These are phyloP conservation scores for Clavelina lepadiformis DNA, from an alignment of 23 tunicate species.

Conservation along the genomic window DNA sequence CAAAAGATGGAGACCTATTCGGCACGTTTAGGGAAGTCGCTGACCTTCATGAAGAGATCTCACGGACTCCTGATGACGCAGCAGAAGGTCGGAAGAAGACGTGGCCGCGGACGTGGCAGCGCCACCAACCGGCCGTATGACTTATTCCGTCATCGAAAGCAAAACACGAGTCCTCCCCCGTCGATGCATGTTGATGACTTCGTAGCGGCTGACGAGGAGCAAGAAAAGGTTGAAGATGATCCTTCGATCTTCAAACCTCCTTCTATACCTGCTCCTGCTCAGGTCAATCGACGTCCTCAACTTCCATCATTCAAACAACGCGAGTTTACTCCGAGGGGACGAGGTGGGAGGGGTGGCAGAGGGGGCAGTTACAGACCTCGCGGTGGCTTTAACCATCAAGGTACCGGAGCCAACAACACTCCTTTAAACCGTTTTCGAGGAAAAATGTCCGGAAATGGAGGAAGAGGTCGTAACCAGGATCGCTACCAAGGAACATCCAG, in stretches of 20 bases:
- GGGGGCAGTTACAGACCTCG: constrained; percentile 26
- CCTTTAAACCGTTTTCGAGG: constrained; percentile 19
- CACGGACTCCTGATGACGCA: constrained; percentile 62
- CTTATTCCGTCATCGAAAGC: constrained; percentile 87
- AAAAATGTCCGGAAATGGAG: constrained; percentile 2
- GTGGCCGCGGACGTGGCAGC: constrained; percentile 74
- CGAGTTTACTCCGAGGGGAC: constrained; percentile 53
- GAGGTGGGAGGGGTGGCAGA: constrained; percentile 53
- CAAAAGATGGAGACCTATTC: constrained; percentile 62
- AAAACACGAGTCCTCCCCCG: constrained; percentile 93
- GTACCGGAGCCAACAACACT: constrained; percentile 1
- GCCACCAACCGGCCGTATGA: constrained; percentile 69
- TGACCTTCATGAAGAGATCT: constrained; percentile 81
- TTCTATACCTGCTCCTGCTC: constrained; percentile 27
- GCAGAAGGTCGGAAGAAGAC: constrained; percentile 27
- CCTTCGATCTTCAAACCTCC: constrained; percentile 27
- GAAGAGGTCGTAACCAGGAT: constrained; percentile 28
- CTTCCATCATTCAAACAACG: constrained; percentile 42
- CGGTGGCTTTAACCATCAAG: constrained; percentile 15
- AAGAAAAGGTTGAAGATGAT: constrained; percentile 15
- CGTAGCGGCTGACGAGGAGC: constrained; percentile 86
- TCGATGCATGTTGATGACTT: constrained; percentile 98
- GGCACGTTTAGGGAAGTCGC: constrained; percentile 49
- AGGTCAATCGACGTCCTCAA: constrained; percentile 27
- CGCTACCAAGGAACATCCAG: constrained; percentile 36